Evolutionary conservation across 2,888 invertebrate species (phyloP), one percentile per base, ranked within the genome.

Genomic region (Agrochola lychnidis): DNA sequence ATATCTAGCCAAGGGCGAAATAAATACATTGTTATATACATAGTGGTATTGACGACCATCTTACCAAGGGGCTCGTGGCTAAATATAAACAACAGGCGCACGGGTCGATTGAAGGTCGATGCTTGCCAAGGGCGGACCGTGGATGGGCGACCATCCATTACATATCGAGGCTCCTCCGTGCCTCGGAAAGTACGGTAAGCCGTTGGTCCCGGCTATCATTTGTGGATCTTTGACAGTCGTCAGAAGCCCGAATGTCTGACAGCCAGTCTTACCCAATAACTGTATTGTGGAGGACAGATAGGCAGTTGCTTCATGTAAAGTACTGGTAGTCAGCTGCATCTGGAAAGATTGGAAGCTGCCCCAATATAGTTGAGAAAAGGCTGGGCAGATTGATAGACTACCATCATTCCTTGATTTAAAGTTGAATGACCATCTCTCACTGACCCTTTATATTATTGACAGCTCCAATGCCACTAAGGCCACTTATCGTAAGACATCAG

Each of bases 401-500:
- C 10, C 5, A 72, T 51, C 30, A n/a, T 36, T 25, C n/a, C 1
- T 64, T 57, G 4, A 30, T 42, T 56, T 14, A 71, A 57, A 30
- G 36, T 79, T 79, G 16, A 53, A 36, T 75, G 30, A 69, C 42
- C n/a, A 16, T 36, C 30, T 42, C 16, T 48, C 6, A n/a, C 56
- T 64, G 14, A 30, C 12, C 12, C 56, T 51, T 53, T 1, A 36
- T 64, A 69, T 82, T 25, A 64, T 59, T 57, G 51, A 62, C 88
- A 96, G 96, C 75, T 88, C 92, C 36, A 94, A 91, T 79, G 93
- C 92, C 63, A 93, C 97, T 22, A 97, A 97, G 89, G 98, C 98
- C 40, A 97, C 98, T 19, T 98, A 97, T 91, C 97, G 97, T 87
- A 97, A 97, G 91, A 97, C 97, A 72, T 97, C 98, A 48, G 98